These are phyloP conservation scores for Alsophila aescularia DNA, from an alignment of 2,888 invertebrate genomes.

Conservation along the genomic window DNA sequence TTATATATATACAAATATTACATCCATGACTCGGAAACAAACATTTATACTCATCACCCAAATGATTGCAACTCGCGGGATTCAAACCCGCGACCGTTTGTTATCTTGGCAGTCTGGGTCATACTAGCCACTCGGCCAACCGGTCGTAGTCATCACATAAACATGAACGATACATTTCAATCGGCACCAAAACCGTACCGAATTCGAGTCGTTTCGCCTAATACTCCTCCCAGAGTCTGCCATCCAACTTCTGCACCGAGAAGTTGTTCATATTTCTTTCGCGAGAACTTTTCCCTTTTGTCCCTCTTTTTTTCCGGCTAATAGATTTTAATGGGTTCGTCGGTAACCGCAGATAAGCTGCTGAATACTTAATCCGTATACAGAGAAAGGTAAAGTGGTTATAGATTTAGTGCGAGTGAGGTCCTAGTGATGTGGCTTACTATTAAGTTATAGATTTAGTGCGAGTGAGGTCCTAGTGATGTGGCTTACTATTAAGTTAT, in stretches of 20 bases:
- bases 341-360: slow-evolving; percentile 6
- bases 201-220: neutral
- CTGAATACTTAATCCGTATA: slow-evolving; percentile 3
- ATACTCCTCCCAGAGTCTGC: neutral
- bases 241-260: neutral
- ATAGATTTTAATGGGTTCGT: slow-evolving; percentile 21
- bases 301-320: slow-evolving; percentile 8
- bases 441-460: neutral
- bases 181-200: neutral
- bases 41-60: too few species aligned
- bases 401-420: neutral
- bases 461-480: neutral
- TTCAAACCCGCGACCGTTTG: too few species aligned
- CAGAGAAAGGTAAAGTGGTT: neutral
- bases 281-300: slow-evolving; percentile 2
- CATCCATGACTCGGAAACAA: too few species aligned
- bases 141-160: too few species aligned
- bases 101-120: too few species aligned
- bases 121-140: too few species aligned
- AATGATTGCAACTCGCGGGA: too few species aligned
- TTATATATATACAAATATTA: too few species aligned
- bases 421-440: neutral
- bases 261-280: slow-evolving; percentile 15
- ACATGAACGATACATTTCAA: neutral
- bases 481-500: neutral